Conservation (phyloP, 2,113 vertebrate genomes). For the Gymnobelideus leadbeateri region DNA sequence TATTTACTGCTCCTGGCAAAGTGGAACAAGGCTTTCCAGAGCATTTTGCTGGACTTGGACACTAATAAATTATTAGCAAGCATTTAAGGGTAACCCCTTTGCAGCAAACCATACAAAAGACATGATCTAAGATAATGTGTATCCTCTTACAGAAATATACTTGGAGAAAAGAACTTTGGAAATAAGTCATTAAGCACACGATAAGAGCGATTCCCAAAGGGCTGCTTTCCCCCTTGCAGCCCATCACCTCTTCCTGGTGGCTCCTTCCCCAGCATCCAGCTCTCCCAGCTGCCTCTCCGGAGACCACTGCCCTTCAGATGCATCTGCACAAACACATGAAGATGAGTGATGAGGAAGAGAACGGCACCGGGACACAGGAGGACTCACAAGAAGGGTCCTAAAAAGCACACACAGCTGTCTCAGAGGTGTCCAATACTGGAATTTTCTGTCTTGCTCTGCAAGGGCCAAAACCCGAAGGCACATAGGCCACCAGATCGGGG, state of each 20-base stretch:
- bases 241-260: not conserved
- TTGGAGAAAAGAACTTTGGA: not conserved
- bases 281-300: not conserved
- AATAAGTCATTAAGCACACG: slow-evolving; percentile 47
- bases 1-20: slow-evolving; percentile 15
- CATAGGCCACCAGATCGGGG: not conserved
- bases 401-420: not conserved
- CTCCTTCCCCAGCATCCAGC: not conserved
- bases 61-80: not conserved
- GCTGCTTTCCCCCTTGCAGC: not conserved
- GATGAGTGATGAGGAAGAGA: not conserved
- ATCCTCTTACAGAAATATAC: not conserved
- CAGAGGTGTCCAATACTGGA: not conserved
- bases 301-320: not conserved
- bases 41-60: not conserved
- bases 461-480: not conserved
- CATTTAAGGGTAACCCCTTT: slow-evolving; percentile 27
- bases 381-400: not conserved
- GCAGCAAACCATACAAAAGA: slow-evolving; percentile 20
- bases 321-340: not conserved
- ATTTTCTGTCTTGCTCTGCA: not conserved
- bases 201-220: slow-evolving; percentile 23
- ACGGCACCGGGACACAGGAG: not conserved
- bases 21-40: not conserved
- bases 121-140: not conserved